phyloP scores from a whole-genome alignment of 2,797 vertebrate genomes.

The Paedocypris micromegethes region DNA sequence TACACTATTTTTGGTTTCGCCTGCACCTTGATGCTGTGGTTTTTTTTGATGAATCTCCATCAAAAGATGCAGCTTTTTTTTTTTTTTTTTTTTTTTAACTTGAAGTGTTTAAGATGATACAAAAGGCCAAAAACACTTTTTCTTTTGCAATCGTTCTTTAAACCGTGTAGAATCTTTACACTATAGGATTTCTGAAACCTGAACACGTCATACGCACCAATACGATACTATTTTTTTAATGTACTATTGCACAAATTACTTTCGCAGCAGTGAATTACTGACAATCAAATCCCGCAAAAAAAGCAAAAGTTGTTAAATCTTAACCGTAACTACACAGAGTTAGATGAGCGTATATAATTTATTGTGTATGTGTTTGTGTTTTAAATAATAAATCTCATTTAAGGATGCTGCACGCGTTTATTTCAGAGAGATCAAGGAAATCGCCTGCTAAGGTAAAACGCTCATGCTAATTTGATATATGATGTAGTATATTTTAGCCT shows the following conservation, averaged over 20 bases:
- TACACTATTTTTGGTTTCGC: not conserved
- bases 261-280: no score
- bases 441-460: constrained; percentile 50
- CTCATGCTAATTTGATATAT: constrained; percentile 71
- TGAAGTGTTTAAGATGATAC: constrained; percentile 27
- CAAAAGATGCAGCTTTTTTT: not conserved
- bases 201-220: no score
- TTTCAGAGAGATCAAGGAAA: constrained; percentile 3
- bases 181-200: no score
- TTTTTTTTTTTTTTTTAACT: not conserved
- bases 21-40: constrained; percentile 3
- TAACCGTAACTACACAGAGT: constrained; percentile 7
- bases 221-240: no score
- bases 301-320: constrained; percentile 5
- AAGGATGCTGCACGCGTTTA: constrained; percentile 24
- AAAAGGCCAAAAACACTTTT: constrained; percentile 2
- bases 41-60: not conserved
- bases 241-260: no score
- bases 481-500: constrained; percentile 75
- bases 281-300: not conserved
- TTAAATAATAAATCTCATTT: constrained; percentile 30
- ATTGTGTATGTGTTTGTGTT: constrained; percentile 54
- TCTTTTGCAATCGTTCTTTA: not conserved
- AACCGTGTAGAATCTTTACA: no score
- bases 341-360: constrained; percentile 64